Evolutionary conservation across 2,888 invertebrate species (phyloP).

Genomic region (Cheilosia soror): DNA sequence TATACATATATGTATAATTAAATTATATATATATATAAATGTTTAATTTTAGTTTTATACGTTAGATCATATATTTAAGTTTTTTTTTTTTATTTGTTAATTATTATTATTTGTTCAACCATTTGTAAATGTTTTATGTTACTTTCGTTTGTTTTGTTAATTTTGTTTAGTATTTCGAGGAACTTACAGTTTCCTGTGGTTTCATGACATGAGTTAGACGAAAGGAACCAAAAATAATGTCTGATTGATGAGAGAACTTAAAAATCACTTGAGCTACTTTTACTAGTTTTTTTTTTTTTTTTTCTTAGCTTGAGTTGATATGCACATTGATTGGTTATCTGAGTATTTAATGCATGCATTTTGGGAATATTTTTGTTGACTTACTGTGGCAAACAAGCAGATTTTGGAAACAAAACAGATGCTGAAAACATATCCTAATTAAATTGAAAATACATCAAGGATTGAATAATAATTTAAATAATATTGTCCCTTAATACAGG

Average conservation of each 20-base stretch:
- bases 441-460: too few relatives aligned
- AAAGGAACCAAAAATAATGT: conserved; percentile 73
- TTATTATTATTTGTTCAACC: conserved; percentile 76
- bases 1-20: conserved; percentile 66
- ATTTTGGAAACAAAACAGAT: too few relatives aligned
- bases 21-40: conserved; percentile 65
- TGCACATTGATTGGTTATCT: conserved; percentile 55
- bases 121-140: conserved; percentile 76
- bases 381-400: background rate
- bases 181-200: conserved; percentile 75
- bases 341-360: background rate
- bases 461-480: too few relatives aligned
- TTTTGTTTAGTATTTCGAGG: conserved; percentile 72
- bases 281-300: conserved; percentile 59
- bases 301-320: conserved; percentile 75
- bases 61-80: conserved; percentile 55
- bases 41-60: conserved; percentile 66
- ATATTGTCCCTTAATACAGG: too few relatives aligned
- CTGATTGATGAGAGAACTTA: conserved; percentile 53
- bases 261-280: conserved; percentile 74
- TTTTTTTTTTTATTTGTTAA: conserved; percentile 67
- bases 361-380: background rate
- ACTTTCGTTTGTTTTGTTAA: conserved; percentile 43
- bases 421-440: too few relatives aligned
- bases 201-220: conserved; percentile 71